phyloP scores from a whole-genome alignment of 2,888 invertebrate genomes.

The Trichopria drosophilae region DNA sequence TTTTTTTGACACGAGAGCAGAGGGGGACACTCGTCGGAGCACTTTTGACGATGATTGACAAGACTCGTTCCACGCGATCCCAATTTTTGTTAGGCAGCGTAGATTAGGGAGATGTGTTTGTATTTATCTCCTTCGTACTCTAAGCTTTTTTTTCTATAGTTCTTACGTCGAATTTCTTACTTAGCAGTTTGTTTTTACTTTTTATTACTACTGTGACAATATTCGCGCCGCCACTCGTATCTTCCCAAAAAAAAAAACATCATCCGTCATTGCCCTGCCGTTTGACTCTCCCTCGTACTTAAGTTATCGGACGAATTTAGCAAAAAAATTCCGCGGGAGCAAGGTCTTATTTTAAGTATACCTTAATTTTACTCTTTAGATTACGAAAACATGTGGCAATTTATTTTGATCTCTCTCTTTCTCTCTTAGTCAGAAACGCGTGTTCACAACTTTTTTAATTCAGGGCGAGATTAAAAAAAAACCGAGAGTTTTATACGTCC shows the following conservation, averaged over 20 bases:
- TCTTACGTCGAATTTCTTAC: conserved; percentile 51
- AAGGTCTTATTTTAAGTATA: conserved; percentile 45
- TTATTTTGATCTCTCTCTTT: conserved; percentile 74
- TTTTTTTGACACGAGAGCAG: not conserved
- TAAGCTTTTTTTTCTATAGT: conserved; percentile 53
- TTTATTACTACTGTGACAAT: conserved; percentile 45
- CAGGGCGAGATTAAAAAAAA: conserved; percentile 51
- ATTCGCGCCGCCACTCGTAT: no score
- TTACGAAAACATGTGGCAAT: conserved; percentile 66
- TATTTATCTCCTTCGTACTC: conserved; percentile 54
- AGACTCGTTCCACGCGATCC: conserved; percentile 45
- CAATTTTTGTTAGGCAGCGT: conserved; percentile 47
- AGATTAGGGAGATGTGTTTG: conserved; percentile 53
- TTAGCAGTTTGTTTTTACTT: conserved; percentile 56
- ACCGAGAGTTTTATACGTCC: conserved; percentile 45
- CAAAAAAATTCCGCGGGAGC: no score
- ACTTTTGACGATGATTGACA: no score
- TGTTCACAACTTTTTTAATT: conserved; percentile 51
- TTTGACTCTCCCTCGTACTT: conserved; percentile 33
- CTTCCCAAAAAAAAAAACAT: no score
- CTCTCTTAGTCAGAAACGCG: conserved; percentile 73
- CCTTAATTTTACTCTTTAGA: conserved; percentile 55
- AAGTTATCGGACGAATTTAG: conserved; percentile 9
- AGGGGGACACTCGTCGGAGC: not conserved
- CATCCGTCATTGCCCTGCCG: no score